Percentiles rank a stretch among this genome's conserved stretches.
Conservation (phyloP, 2,888 invertebrate genomes). For the Mesorhabditis belari region DNA sequence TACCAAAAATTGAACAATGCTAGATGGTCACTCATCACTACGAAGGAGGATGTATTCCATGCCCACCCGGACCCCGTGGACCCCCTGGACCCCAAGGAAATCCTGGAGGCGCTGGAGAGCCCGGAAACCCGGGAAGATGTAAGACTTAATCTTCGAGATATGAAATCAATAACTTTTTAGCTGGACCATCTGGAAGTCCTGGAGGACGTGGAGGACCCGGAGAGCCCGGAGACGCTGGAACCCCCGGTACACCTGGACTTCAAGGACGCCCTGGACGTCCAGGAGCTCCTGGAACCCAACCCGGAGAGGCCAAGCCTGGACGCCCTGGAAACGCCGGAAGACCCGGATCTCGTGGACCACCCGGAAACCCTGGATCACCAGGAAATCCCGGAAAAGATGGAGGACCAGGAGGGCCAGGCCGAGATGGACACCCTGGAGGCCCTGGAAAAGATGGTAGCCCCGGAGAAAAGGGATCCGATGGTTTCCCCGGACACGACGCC, state of each 20-base stretch:
- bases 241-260: slow-evolving; percentile 16
- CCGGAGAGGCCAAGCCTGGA: slow-evolving; percentile 8
- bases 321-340: slow-evolving; percentile 21
- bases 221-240: background rate
- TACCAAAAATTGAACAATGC: background rate
- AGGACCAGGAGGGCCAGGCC: slow-evolving; percentile 27
- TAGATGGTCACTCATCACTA: background rate
- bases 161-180: background rate
- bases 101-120: slow-evolving; percentile 13
- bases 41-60: background rate
- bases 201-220: background rate
- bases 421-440: slow-evolving; percentile 22
- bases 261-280: slow-evolving; percentile 16
- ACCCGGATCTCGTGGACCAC: slow-evolving; percentile 20
- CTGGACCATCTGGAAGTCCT: background rate
- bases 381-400: slow-evolving; percentile 36
- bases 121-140: slow-evolving; percentile 4
- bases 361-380: slow-evolving; percentile 18
- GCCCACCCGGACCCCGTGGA: background rate
- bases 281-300: slow-evolving; percentile 13
- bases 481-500: slow-evolving; percentile 20
- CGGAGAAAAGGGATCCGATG: slow-evolving; percentile 23
- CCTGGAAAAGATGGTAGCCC: slow-evolving; percentile 21
- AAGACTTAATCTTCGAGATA: background rate
- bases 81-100: background rate